Percentiles rank a stretch among this genome's conserved stretches.
These are phyloP conservation scores for Microtus pennsylvanicus DNA, from an alignment of 2,113 vertebrate genomes.

Conservation along the genomic window DNA sequence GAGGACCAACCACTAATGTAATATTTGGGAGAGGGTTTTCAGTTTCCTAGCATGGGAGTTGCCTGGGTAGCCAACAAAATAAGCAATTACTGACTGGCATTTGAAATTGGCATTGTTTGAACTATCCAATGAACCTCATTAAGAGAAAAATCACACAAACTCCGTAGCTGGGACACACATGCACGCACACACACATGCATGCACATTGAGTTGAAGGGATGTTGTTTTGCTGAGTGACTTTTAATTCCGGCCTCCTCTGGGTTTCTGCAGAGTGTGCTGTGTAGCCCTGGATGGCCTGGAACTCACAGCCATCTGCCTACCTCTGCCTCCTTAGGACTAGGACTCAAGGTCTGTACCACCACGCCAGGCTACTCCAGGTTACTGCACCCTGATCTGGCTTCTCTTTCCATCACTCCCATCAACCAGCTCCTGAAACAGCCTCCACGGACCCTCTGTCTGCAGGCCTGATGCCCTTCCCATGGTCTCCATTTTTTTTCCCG, in stretches of 20 bases:
- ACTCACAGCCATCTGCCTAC: not conserved
- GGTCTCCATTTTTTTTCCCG: not conserved
- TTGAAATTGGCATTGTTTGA: not conserved
- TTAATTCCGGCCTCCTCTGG: not conserved
- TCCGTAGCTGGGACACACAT: not conserved
- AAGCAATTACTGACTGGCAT: not conserved
- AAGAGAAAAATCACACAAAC: constrained; percentile 15
- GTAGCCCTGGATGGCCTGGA: not conserved
- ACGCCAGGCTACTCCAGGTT: no score
- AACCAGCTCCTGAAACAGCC: not conserved
- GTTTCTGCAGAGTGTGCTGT: not conserved
- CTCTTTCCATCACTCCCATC: not conserved
- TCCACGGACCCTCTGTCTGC: not conserved
- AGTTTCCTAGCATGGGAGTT: not conserved
- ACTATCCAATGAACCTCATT: not conserved
- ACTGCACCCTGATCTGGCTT: not conserved
- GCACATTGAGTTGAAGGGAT: not conserved
- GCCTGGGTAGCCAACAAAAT: not conserved
- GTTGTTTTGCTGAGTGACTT: constrained; percentile 17
- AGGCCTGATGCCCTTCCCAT: not conserved
- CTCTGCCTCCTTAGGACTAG: not conserved
- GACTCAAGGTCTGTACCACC: not conserved
- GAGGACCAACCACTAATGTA: no score
- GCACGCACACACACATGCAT: no score
- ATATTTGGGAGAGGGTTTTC: not conserved